These are phyloP conservation scores for Pygocentrus nattereri DNA, from an alignment of 2,797 vertebrate genomes.

Conservation along the genomic window DNA sequence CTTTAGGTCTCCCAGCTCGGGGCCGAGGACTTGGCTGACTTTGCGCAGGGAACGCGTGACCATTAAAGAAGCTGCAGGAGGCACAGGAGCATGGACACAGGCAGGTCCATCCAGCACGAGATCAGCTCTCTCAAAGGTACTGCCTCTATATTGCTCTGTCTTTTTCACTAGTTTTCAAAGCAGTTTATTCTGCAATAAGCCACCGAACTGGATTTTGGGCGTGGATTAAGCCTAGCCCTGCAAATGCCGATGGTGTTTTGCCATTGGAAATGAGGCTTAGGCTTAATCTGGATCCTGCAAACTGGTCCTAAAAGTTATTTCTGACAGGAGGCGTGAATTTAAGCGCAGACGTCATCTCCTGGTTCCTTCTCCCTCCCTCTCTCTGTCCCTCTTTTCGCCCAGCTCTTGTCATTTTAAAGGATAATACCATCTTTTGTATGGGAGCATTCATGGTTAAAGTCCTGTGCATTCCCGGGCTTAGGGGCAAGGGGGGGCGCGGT, in stretches of 20 bases:
- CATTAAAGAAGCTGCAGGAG: slow-evolving; percentile 24
- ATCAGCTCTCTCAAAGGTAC: slow-evolving; percentile 70
- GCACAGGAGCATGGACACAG: slow-evolving; percentile 77
- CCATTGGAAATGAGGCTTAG: not conserved
- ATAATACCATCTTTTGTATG: slow-evolving; percentile 51
- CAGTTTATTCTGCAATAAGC: not conserved
- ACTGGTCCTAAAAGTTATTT: not conserved
- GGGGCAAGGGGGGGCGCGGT: not conserved
- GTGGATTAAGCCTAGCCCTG: not conserved
- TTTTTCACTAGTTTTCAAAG: not conserved
- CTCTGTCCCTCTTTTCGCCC: slow-evolving; percentile 13
- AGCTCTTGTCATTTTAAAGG: slow-evolving; percentile 35
- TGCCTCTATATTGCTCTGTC: slow-evolving; percentile 21
- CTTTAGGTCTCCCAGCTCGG: slow-evolving; percentile 28
- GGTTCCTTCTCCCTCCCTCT: slow-evolving; percentile 39
- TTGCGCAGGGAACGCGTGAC: slow-evolving; percentile 36
- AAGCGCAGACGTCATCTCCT: slow-evolving; percentile 35
- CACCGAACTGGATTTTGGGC: not conserved
- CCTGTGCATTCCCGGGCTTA: slow-evolving; percentile 4
- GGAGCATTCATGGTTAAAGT: slow-evolving; percentile 45
- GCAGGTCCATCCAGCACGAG: slow-evolving; percentile 89
- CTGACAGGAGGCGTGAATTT: slow-evolving; percentile 24
- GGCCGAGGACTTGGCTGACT: slow-evolving; percentile 40
- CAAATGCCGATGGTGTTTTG: not conserved
- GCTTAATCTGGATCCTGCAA: not conserved